Evolutionary conservation across 2,797 vertebrate species (phyloP).

Genomic region (Syndactyla subalaris): DNA sequence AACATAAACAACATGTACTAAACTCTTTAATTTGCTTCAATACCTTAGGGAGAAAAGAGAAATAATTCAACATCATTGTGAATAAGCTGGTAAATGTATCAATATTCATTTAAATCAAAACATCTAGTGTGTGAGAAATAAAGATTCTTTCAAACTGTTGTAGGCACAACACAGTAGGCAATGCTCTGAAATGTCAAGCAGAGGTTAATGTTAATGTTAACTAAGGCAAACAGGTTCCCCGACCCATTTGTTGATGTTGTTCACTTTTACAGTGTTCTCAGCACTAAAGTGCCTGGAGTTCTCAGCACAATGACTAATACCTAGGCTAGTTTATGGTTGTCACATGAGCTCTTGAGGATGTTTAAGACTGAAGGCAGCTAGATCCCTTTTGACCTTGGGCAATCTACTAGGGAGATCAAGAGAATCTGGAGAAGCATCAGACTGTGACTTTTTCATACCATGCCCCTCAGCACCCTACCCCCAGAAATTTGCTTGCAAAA

Average conservation of each 20-base stretch:
- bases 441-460: not conserved
- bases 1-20: conserved; percentile 7
- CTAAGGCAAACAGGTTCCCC: not conserved
- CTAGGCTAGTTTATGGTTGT: not conserved
- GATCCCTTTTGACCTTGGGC: not conserved
- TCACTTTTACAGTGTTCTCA: not conserved
- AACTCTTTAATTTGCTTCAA: conserved; percentile 30
- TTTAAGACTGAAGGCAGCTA: not conserved
- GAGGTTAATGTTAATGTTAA: conserved; percentile 26
- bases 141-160: conserved; percentile 25
- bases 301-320: not conserved
- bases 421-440: not conserved
- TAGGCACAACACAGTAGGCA: not conserved
- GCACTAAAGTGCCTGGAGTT: not conserved
- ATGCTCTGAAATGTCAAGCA: conserved; percentile 39
- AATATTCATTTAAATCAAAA: conserved; percentile 64
- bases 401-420: not conserved
- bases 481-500: not conserved
- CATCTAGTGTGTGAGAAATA: not conserved
- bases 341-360: not conserved
- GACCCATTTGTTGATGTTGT: not conserved
- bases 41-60: conserved; percentile 20
- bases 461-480: not conserved
- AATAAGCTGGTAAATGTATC: conserved; percentile 36
- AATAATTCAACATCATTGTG: conserved; percentile 42